Evolutionary conservation across 2,888 invertebrate species (phyloP).

Genomic region (Polymixis lichenea): DNA sequence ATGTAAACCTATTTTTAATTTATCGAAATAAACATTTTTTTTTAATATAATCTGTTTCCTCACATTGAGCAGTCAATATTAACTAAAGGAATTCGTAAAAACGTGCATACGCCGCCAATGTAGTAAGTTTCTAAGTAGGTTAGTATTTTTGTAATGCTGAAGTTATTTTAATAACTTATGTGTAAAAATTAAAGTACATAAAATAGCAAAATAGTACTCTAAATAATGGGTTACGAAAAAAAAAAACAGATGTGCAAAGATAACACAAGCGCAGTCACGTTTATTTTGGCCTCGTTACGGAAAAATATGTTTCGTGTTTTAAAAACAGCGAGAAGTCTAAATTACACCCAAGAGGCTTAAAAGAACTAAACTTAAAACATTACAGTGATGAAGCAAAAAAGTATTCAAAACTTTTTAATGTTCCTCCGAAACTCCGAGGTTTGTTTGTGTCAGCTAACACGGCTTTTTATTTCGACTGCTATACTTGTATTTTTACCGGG

Average conservation of each 20-base stretch:
- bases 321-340: constrained; percentile 68
- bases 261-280: constrained; percentile 20
- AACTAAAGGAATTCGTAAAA: no score
- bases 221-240: background rate
- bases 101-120: no score
- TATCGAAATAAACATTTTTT: no score
- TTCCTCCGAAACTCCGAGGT: constrained; percentile 71
- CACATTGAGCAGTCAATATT: no score
- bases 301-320: constrained; percentile 66
- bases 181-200: background rate
- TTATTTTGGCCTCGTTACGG: constrained; percentile 41
- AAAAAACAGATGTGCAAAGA: constrained; percentile 13
- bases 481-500: constrained; percentile 62
- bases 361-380: constrained; percentile 78
- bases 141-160: no score
- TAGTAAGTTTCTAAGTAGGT: no score
- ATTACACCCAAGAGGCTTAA: constrained; percentile 72
- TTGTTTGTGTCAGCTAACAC: constrained; percentile 72
- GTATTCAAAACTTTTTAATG: constrained; percentile 79
- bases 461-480: constrained; percentile 66
- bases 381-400: constrained; percentile 80
- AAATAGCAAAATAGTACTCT: background rate
- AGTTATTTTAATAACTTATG: background rate
- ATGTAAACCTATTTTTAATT: no score
- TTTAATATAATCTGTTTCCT: no score